Evolutionary conservation across 2,888 invertebrate species (phyloP), one percentile per base, ranked within the genome.

Genomic region (Plagodis dolabraria): DNA sequence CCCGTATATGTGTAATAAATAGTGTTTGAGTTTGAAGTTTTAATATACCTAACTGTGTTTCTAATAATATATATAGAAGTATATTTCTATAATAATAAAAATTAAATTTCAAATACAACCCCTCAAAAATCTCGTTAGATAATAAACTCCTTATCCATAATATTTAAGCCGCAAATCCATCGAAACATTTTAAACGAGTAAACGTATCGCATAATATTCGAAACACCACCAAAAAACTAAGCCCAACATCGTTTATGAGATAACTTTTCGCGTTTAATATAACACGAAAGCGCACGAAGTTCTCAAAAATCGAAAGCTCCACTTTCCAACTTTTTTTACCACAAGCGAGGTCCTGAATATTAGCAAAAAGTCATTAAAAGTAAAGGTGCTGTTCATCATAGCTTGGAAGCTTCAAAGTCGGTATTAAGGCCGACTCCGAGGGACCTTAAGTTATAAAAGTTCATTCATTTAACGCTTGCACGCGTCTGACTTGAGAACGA

Each of bases 311-410:
- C 82, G 79, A 74, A 74, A 72, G 74, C 74, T 64, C 73, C 68
- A 74, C 43, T 73, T 79, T 80, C 82, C 69, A 83, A 81, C 72
- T 87, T 87, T 85, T 82, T 77, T 85, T 82, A 76, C 34, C 47
- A n/a, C 47, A 54, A 54, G 47, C 75, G 76, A 72, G 80, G 79
- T 83, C 75, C 75, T 72, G 89, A 87, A 92, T 90, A 92, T 91
- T 89, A 91, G 90, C 91, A 86, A 88, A 92, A 92, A 92, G 92
- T 92, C 91, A 92, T 92, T 92, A 92, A 92, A 92, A 92, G 88
- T 92, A 83, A 89, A 87, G 85, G 81, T 75, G 86, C 81, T 89
- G 88, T 91, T 91, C 91, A 91, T 91, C 91, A 91, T 82, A 77
- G 46, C 60, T 12, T 34, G 55, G 35, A 45, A 76, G 79, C 82